phyloP scores from a whole-genome alignment of 2,113 vertebrate species.

The Suncus etruscus region DNA sequence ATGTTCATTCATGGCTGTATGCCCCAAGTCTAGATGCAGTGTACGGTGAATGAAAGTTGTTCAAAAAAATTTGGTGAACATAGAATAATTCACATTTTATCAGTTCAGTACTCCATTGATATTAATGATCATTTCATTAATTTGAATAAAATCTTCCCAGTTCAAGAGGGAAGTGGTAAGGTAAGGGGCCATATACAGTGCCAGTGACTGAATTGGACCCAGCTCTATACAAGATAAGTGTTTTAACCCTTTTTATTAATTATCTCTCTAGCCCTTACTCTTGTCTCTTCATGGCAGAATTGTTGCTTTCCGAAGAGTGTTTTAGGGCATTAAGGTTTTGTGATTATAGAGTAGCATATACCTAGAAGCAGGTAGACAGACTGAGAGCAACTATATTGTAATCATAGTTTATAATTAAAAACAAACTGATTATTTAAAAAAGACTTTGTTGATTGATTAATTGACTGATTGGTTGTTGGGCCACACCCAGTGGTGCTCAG shows the following conservation, averaged over 20 bases:
- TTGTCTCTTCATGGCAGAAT: background rate
- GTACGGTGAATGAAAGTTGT: background rate
- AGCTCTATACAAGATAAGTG: too few relatives aligned
- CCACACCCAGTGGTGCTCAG: too few relatives aligned
- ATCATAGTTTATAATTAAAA: background rate
- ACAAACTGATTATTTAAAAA: background rate
- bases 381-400: background rate
- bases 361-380: background rate
- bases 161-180: background rate
- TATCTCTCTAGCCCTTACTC: background rate
- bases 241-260: too few relatives aligned
- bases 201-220: too few relatives aligned
- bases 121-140: slow-evolving; percentile 39
- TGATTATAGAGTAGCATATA: background rate
- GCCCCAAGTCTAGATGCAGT: background rate
- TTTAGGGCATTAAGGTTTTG: slow-evolving; percentile 8
- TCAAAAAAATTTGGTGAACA: background rate
- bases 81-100: slow-evolving; percentile 28
- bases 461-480: too few relatives aligned
- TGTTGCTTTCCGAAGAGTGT: background rate
- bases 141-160: slow-evolving; percentile 34
- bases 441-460: too few relatives aligned
- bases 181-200: too few relatives aligned
- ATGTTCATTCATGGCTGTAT: background rate
- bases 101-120: slow-evolving; percentile 1